Conservation (phyloP, 1,140 invertebrate genomes). For the Zaprionus gabonicus region DNA sequence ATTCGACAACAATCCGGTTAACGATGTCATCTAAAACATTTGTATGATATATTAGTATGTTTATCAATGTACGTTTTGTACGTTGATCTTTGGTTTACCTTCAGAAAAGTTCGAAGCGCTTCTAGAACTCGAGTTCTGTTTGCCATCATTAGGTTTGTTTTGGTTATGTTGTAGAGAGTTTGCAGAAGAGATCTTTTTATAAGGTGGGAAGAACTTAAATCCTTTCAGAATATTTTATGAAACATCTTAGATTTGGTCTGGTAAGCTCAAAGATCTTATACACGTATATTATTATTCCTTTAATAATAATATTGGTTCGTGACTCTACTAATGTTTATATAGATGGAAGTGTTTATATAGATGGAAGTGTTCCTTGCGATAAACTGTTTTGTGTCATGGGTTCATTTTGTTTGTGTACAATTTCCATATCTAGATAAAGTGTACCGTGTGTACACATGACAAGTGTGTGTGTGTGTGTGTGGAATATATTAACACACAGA, state of each 20-base stretch:
- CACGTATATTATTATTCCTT: too few species aligned
- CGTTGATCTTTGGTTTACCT: not conserved
- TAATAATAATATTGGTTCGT: too few species aligned
- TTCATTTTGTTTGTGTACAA: not conserved
- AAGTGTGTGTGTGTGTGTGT: not conserved
- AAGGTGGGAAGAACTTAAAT: too few species aligned
- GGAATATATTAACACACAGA: not conserved
- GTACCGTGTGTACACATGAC: not conserved
- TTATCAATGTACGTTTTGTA: not conserved
- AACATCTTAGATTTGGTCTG: too few species aligned
- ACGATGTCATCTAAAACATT: not conserved
- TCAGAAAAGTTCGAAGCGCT: not conserved
- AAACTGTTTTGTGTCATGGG: slow-evolving; percentile 6
- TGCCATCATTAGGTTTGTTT: not conserved
- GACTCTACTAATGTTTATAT: not conserved
- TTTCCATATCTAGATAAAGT: slow-evolving; percentile 6
- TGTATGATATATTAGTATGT: not conserved
- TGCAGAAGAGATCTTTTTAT: too few species aligned
- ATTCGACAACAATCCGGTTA: not conserved
- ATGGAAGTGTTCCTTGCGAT: not conserved
- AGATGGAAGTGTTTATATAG: not conserved
- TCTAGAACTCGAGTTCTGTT: not conserved
- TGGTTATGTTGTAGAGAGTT: too few species aligned
- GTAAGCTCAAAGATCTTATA: too few species aligned
- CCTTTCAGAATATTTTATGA: too few species aligned